Conservation (phyloP, 2,888 invertebrate species). For the Mythimna loreyi region DNA sequence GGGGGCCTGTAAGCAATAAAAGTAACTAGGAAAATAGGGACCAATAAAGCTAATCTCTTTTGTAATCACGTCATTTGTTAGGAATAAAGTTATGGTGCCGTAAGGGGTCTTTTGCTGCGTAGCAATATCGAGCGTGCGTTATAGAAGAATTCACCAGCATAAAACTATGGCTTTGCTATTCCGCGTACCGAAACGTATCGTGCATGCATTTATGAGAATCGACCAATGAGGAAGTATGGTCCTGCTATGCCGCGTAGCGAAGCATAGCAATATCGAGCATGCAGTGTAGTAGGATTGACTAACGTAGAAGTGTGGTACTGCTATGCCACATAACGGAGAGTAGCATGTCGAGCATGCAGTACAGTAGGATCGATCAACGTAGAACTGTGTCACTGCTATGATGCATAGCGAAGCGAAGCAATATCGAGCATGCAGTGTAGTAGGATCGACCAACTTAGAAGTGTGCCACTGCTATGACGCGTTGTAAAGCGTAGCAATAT, state of each 20-base stretch:
- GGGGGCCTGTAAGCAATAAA: slow-evolving; percentile 8
- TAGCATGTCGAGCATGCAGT: neutral
- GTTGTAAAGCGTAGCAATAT: too few relatives aligned
- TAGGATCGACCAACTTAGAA: too few relatives aligned
- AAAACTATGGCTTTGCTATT: neutral
- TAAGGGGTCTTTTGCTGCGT: neutral
- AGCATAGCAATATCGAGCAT: neutral
- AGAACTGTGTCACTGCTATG: neutral
- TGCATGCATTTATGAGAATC: too few relatives aligned
- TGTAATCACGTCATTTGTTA: slow-evolving; percentile 25
- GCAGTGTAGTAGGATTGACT: neutral
- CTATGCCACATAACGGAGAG: neutral
- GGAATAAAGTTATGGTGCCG: neutral
- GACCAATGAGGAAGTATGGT: too few relatives aligned
- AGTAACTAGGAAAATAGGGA: slow-evolving; percentile 14
- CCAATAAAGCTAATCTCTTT: slow-evolving; percentile 26
- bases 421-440: neutral
- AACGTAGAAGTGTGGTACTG: neutral
- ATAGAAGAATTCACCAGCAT: too few relatives aligned
- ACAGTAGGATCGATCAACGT: too few relatives aligned
- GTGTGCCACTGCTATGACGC: neutral
- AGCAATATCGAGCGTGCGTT: neutral
- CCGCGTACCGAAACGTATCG: neutral
- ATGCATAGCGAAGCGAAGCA: neutral
- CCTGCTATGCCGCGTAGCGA: neutral